Conservation (phyloP, 2,797 vertebrate genomes). For the Hybognathus amarus region DNA sequence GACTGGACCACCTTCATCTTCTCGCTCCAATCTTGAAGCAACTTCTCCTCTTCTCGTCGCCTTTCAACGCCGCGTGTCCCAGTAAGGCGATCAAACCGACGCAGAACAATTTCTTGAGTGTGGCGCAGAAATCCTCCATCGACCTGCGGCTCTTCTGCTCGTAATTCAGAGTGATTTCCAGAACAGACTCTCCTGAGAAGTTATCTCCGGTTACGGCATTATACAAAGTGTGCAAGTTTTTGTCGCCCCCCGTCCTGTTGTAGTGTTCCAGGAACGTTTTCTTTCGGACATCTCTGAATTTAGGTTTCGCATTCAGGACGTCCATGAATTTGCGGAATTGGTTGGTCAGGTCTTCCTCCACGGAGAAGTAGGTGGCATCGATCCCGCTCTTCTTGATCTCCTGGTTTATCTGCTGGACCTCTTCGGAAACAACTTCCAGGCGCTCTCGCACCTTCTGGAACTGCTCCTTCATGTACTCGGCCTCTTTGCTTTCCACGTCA, state of each 20-base stretch:
- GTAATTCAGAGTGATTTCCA: constrained; percentile 77
- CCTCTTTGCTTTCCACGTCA: constrained; percentile 82
- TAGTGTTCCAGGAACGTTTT: constrained; percentile 80
- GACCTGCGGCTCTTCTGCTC: constrained; percentile 78
- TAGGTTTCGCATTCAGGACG: constrained; percentile 78
- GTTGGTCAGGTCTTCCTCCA: constrained; percentile 82
- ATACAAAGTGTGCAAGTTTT: constrained; percentile 77
- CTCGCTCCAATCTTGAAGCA: constrained; percentile 74
- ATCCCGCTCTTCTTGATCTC: constrained; percentile 79
- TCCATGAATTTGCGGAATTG: constrained; percentile 85
- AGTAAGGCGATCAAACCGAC: constrained; percentile 79
- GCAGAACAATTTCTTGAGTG: constrained; percentile 81
- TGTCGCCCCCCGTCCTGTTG: constrained; percentile 72
- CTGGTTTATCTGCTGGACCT: constrained; percentile 74
- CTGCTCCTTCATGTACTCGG: constrained; percentile 79
- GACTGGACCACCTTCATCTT: constrained; percentile 76
- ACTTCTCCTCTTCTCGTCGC: constrained; percentile 71
- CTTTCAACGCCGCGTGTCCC: constrained; percentile 77
- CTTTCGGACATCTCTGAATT: constrained; percentile 79
- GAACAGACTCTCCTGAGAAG: constrained; percentile 76
- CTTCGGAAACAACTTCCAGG: constrained; percentile 77
- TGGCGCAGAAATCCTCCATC: constrained; percentile 78
- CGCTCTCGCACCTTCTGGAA: constrained; percentile 80
- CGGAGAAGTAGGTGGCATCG: constrained; percentile 74
- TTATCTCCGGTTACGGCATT: constrained; percentile 74